These are phyloP conservation scores for Chelonoidis abingdonii DNA, from an alignment of 2,113 vertebrate genomes.

Conservation along the genomic window DNA sequence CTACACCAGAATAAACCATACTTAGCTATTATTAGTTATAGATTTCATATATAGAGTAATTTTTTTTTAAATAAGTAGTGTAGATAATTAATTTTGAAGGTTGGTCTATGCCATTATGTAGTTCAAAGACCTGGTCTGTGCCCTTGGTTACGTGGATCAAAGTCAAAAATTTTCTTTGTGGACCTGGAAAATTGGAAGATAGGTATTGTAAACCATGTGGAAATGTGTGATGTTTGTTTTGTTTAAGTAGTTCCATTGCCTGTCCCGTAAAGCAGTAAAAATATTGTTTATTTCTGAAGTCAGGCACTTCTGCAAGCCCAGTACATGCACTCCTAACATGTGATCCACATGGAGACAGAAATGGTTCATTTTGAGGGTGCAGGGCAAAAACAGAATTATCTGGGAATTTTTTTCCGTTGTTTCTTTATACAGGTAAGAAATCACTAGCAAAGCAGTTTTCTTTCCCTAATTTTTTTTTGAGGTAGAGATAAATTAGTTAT, in stretches of 20 bases:
- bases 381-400: neutral
- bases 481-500: neutral
- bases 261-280: neutral
- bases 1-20: neutral
- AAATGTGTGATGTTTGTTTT: neutral
- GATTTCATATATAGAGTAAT: neutral
- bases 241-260: neutral
- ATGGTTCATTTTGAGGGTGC: neutral
- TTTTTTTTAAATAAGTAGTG: neutral
- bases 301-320: neutral
- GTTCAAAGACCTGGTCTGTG: neutral
- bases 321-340: accelerated
- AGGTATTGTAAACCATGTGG: neutral
- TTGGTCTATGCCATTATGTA: accelerated
- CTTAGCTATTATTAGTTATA: neutral
- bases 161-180: neutral
- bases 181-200: neutral
- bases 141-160: neutral
- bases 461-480: neutral
- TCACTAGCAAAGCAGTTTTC: neutral
- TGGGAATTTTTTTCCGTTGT: neutral
- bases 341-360: neutral
- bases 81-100: neutral
- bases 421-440: neutral
- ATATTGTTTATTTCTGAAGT: neutral